A percentile compares a stretch with the other conserved stretches of the same genome.
These are phyloP conservation scores for Cherax quadricarinatus DNA, from an alignment of 1,140 invertebrate genomes.

Conservation along the genomic window DNA sequence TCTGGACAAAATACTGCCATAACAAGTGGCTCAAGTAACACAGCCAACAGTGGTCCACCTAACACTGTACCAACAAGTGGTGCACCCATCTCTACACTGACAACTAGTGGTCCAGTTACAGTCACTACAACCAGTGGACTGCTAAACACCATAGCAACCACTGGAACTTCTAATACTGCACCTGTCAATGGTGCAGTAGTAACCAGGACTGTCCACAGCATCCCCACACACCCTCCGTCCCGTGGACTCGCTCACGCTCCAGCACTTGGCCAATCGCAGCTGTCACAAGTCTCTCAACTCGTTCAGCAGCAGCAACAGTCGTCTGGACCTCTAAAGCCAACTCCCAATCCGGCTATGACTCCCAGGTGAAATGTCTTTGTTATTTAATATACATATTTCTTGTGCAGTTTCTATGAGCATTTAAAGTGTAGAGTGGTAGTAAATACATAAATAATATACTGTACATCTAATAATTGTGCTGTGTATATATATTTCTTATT, in stretches of 20 bases:
- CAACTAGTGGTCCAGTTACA: conserved; percentile 16
- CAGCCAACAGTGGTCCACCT: neutral
- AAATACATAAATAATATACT: too few relatives aligned
- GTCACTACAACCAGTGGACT: conserved; percentile 9
- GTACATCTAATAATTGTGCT: too few relatives aligned
- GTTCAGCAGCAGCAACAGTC: conserved; percentile 24
- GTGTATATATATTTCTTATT: too few relatives aligned
- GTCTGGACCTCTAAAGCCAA: conserved; percentile 8
- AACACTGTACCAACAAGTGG: conserved; percentile 15
- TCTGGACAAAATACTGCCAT: neutral
- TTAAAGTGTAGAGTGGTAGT: neutral
- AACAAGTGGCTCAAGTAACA: neutral
- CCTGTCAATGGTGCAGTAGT: conserved; percentile 29
- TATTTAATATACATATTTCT: neutral
- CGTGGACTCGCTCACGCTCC: conserved; percentile 72
- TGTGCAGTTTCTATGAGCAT: neutral
- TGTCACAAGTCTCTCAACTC: neutral
- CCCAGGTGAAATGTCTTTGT: conserved; percentile 26
- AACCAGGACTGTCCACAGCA: conserved; percentile 74
- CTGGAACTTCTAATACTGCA: neutral
- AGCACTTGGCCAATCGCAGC: conserved; percentile 12
- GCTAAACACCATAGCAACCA: neutral
- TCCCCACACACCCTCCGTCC: conserved; percentile 72
- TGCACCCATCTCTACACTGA: conserved; percentile 10
- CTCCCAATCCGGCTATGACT: conserved; percentile 56